phyloP scores from a whole-genome alignment of 2,888 invertebrate species.

The Kuschelorhynchus macadamiae region DNA sequence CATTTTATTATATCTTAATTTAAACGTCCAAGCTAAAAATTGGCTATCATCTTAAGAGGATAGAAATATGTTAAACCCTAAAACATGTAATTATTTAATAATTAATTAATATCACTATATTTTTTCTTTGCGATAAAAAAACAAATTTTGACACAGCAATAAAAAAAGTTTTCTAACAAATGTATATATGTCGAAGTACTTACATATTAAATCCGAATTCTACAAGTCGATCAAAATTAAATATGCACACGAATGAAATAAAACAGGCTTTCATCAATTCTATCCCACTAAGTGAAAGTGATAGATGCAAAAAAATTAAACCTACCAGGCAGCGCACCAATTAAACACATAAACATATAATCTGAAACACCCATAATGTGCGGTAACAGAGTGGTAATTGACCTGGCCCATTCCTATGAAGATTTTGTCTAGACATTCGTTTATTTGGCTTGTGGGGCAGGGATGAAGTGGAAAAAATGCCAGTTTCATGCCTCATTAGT shows the following conservation, averaged over 20 bases:
- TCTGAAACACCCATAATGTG: constrained; percentile 60
- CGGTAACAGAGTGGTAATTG: constrained; percentile 43
- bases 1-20: too few species aligned
- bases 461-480: constrained; percentile 6
- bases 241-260: too few species aligned
- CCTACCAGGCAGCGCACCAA: constrained; percentile 62
- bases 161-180: too few species aligned
- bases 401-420: constrained; percentile 32
- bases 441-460: constrained; percentile 26
- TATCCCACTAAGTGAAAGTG: constrained; percentile 34
- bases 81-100: too few species aligned
- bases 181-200: too few species aligned
- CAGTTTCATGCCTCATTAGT: constrained; percentile 20
- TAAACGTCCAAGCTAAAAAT: too few species aligned
- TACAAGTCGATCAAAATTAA: constrained; percentile 1
- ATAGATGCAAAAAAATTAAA: constrained; percentile 36
- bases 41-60: too few species aligned
- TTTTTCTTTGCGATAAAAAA: too few species aligned
- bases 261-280: constrained; percentile 16
- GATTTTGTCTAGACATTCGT: constrained; percentile 31
- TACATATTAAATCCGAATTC: not conserved
- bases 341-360: constrained; percentile 61
- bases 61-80: too few species aligned
- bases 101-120: too few species aligned
- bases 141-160: too few species aligned